Evolutionary conservation across 1,140 invertebrate species (phyloP), one percentile per base, ranked within the genome.

Genomic region (Eupristina koningsbergeri): DNA sequence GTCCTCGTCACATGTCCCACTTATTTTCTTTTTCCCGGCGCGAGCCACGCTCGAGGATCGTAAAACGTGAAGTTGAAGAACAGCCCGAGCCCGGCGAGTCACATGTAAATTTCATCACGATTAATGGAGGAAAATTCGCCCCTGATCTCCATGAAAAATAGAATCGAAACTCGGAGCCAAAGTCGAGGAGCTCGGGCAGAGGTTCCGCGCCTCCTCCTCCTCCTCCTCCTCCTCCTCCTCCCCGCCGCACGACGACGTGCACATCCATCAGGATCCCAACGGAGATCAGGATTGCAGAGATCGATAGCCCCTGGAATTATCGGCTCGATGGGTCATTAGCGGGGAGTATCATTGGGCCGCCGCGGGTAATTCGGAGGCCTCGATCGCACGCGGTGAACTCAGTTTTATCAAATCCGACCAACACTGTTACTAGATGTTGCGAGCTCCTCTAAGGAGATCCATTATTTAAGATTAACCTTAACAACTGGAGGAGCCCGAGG

Each of bases 101-200:
- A 22, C 15, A 61, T n/a, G n/a, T 36, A 61, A 77, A 53, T 61
- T 77, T 58, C 0, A 77, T 76, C 58, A 76, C 74, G 31, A 76
- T 76, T 76, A 53, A 76, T 75, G n/a, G 39, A 36, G 2, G 47
- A 47, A 34, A 58, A 58, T 58, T 58, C 53, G 19, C 22, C n/a
- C 6, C 39, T 71, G 41, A 7, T 26, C 67, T 41, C 5, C 26
- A 26, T 26, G 53, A 58, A 2, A 26, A 19, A n/a, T 15, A 41
- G 53, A 58, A 2, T 58, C 22, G 11, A 13, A n/a, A 36, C 19
- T 36, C 29, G 17, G 19, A 67, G 41, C 17, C 15, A 3, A 3
- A 17, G 64, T 36, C 64, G 15, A 36, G 11, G 34, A 3, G n/a
- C n/a, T n/a, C n/a, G n/a, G n/a, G n/a, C n/a, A n/a, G n/a, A n/a